Conservation (phyloP, 1,140 invertebrate species). For the Eupeodes corollae region DNA sequence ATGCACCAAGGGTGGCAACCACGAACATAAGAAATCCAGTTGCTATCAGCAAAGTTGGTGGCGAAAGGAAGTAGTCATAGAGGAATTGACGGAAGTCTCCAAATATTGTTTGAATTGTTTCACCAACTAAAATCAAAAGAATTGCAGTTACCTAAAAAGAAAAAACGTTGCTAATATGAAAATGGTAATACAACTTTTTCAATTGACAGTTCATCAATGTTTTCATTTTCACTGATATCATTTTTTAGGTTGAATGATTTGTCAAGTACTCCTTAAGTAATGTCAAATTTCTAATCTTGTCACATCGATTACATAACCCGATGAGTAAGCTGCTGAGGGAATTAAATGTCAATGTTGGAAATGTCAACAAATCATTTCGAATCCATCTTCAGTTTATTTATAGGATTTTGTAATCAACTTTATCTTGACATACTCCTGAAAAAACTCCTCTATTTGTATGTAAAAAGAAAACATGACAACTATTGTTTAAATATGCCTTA, state of each 20-base stretch:
- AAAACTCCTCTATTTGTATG: no score
- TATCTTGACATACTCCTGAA: no score
- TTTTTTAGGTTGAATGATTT: not conserved
- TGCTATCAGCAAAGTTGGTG: conserved; percentile 60
- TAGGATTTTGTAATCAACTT: no score
- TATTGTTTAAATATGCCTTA: no score
- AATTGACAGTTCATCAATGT: not conserved
- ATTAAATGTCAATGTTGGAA: no score
- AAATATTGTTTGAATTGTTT: conserved; percentile 61
- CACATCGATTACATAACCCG: no score
- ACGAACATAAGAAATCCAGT: conserved; percentile 66
- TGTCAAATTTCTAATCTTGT: not conserved
- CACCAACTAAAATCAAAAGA: conserved; percentile 64
- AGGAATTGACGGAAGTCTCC: conserved; percentile 60
- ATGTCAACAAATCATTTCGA: no score
- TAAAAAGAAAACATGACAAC: no score
- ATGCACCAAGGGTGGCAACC: conserved; percentile 70
- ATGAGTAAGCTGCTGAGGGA: no score
- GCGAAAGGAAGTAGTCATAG: conserved; percentile 54
- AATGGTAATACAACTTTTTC: not conserved
- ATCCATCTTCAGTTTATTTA: no score
- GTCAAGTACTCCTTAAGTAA: not conserved
- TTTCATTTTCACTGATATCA: not conserved
- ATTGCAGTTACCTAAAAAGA: conserved; percentile 55
- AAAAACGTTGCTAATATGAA: not conserved